These are phyloP conservation scores for Triops longicaudatus DNA, from an alignment of 1,140 invertebrate genomes.

Conservation along the genomic window DNA sequence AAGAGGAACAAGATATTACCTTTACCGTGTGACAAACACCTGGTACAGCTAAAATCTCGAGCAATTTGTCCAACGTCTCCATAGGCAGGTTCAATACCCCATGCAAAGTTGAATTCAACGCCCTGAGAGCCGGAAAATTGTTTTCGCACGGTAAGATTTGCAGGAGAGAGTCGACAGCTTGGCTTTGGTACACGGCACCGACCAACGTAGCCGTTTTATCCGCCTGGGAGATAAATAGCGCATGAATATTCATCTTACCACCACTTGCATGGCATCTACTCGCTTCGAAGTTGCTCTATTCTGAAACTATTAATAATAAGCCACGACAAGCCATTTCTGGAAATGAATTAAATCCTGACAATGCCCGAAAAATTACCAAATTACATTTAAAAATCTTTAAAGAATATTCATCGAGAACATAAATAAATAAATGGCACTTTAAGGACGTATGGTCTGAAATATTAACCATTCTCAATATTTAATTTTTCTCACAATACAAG, in stretches of 20 bases:
- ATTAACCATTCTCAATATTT: too few relatives aligned
- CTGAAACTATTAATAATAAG: too few relatives aligned
- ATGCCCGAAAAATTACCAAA: too few relatives aligned
- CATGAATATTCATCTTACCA: background rate
- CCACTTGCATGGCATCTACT: too few relatives aligned
- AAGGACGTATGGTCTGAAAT: too few relatives aligned
- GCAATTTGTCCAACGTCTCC: background rate
- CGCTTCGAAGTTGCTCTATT: too few relatives aligned
- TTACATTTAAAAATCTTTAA: too few relatives aligned
- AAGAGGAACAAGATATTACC: background rate
- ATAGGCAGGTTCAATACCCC: background rate
- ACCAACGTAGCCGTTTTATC: background rate
- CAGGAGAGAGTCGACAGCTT: constrained; percentile 1
- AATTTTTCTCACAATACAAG: too few relatives aligned
- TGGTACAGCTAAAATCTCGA: background rate
- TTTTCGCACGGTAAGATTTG: background rate
- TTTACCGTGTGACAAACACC: constrained; percentile 11
- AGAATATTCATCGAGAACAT: too few relatives aligned
- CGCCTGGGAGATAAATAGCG: background rate
- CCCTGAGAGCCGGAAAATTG: background rate
- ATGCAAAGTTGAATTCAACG: constrained; percentile 4
- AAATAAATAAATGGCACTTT: too few relatives aligned
- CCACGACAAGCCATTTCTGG: too few relatives aligned
- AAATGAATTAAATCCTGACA: too few relatives aligned
- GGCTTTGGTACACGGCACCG: background rate